These are phyloP conservation scores for Phalera bucephala DNA, from an alignment of 2,888 invertebrate species.

Conservation along the genomic window DNA sequence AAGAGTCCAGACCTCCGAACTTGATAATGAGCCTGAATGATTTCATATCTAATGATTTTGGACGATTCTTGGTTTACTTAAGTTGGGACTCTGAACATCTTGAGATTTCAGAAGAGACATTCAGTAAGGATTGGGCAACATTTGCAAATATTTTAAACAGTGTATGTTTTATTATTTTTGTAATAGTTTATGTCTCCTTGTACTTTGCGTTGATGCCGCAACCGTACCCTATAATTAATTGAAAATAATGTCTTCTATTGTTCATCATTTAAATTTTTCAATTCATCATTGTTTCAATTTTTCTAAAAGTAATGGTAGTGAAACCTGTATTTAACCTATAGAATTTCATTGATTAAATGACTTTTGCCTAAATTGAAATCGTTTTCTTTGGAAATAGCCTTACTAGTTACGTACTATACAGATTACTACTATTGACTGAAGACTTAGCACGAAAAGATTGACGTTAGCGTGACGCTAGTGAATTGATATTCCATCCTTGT, in stretches of 20 bases:
- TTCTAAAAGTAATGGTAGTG: too few relatives aligned
- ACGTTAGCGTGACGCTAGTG: too few relatives aligned
- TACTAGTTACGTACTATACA: too few relatives aligned
- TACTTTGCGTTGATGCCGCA: constrained; percentile 37
- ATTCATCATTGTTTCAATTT: too few relatives aligned
- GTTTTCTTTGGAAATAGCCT: too few relatives aligned
- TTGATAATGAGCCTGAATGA: constrained; percentile 34
- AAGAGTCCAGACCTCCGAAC: constrained; percentile 14
- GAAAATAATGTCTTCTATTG: not conserved
- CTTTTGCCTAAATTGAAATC: too few relatives aligned
- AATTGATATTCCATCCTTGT: too few relatives aligned
- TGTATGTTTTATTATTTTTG: constrained; percentile 22
- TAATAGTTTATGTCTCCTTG: constrained; percentile 32
- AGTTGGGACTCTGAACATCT: constrained; percentile 26
- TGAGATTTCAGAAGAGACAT: constrained; percentile 6
- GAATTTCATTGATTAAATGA: too few relatives aligned
- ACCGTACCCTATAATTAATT: constrained; percentile 16
- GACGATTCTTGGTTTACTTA: constrained; percentile 32
- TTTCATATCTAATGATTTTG: constrained; percentile 24
- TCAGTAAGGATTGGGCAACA: constrained; percentile 33
- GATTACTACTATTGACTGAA: too few relatives aligned
- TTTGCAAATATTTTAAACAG: constrained; percentile 40
- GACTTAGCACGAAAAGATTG: too few relatives aligned
- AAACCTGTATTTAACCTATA: too few relatives aligned
- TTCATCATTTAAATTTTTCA: too few relatives aligned